Conservation (phyloP, 2,113 vertebrate genomes). For the Tachuris rubrigastra region DNA sequence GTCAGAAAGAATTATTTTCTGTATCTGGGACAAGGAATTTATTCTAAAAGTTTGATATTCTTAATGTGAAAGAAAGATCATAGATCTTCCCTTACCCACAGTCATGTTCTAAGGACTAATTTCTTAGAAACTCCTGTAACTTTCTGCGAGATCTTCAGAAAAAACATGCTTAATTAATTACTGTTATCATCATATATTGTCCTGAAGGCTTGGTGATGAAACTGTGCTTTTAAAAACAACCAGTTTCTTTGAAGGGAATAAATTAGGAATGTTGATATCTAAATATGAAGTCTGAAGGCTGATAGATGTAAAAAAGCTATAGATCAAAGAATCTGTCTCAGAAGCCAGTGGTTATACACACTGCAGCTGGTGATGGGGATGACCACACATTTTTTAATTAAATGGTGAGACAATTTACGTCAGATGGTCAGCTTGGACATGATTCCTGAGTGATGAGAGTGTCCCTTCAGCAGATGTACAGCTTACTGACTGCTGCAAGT, state of each 20-base stretch:
- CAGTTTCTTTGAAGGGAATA: neutral
- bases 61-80: neutral
- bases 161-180: neutral
- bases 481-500: neutral
- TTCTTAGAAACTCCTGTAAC: neutral
- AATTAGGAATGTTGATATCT: neutral
- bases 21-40: neutral
- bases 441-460: neutral
- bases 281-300: neutral
- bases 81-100: neutral
- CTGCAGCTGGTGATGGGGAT: neutral
- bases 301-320: neutral
- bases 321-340: neutral
- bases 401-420: neutral
- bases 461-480: neutral
- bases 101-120: neutral
- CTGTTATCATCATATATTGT: neutral
- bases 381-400: neutral
- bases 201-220: neutral
- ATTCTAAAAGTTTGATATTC: neutral
- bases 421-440: neutral
- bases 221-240: neutral
- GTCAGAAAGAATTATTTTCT: neutral
- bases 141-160: neutral
- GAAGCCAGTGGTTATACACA: fast-evolving